Percentiles rank a stretch among this genome's conserved stretches.
Conservation (phyloP, 2,113 vertebrate genomes). For the Semicossyphus pulcher region DNA sequence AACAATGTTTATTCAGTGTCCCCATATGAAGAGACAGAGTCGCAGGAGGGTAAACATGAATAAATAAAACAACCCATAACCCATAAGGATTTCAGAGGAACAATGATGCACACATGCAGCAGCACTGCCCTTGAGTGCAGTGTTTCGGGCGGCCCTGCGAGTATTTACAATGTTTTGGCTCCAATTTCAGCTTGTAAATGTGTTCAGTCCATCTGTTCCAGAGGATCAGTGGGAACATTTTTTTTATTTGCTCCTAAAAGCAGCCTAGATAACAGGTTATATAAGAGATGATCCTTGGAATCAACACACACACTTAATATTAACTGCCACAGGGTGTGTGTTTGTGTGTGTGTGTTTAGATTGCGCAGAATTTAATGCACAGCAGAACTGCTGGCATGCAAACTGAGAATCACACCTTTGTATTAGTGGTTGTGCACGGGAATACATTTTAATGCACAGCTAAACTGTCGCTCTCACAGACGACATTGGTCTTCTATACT, state of each 20-base stretch:
- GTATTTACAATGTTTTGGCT: conserved; percentile 27
- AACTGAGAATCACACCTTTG: not conserved
- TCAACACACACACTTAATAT: conserved; percentile 1
- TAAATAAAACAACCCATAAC: not conserved
- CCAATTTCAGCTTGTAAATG: conserved; percentile 38
- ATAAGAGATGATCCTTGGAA: conserved; percentile 65
- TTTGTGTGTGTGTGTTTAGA: not conserved
- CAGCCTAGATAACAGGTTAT: conserved; percentile 48
- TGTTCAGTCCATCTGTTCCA: conserved; percentile 61
- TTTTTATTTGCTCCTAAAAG: conserved; percentile 43
- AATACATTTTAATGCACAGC: too few relatives aligned
- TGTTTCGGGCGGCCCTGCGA: not conserved
- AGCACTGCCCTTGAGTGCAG: not conserved
- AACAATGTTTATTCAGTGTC: too few relatives aligned
- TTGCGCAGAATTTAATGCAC: not conserved
- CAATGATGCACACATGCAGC: not conserved
- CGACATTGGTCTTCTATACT: not conserved
- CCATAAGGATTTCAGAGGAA: not conserved
- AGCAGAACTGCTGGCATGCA: not conserved
- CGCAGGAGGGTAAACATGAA: too few relatives aligned
- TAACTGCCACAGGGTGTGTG: conserved; percentile 2
- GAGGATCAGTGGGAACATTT: conserved; percentile 38
- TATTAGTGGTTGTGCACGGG: not conserved
- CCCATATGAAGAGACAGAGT: too few relatives aligned
- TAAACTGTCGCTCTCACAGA: not conserved